Conservation (phyloP, 2,888 invertebrate genomes). For the Meliscaeva auricollis region DNA sequence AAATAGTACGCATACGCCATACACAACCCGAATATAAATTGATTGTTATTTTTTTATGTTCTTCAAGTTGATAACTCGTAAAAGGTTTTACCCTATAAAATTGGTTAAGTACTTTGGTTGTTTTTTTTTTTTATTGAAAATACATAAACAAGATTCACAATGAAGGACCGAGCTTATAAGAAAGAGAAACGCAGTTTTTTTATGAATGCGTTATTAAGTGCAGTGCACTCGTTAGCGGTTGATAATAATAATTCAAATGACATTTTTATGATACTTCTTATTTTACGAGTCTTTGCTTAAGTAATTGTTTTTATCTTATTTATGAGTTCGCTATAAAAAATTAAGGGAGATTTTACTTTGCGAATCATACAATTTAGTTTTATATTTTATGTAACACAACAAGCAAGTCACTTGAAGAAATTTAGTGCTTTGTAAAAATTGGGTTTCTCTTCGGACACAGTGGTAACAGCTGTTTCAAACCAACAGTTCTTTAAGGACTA, state of each 20-base stretch:
- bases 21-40: neutral
- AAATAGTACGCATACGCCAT: conserved; percentile 25
- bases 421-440: no score
- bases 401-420: no score
- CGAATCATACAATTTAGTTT: no score
- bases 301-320: neutral
- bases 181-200: conserved; percentile 5
- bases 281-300: neutral
- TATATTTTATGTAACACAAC: no score
- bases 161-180: neutral
- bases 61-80: neutral
- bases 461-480: no score
- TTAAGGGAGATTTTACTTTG: no score
- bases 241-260: neutral
- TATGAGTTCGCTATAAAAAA: no score
- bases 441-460: no score
- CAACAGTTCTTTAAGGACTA: no score
- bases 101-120: conserved; percentile 3
- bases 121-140: neutral
- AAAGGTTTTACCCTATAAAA: conserved; percentile 14
- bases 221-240: conserved; percentile 21
- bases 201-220: neutral
- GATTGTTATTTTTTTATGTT: neutral
- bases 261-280: conserved; percentile 7
- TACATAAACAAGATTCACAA: neutral